Conservation (phyloP, 2,888 invertebrate genomes). For the Brachypterus glaber region DNA sequence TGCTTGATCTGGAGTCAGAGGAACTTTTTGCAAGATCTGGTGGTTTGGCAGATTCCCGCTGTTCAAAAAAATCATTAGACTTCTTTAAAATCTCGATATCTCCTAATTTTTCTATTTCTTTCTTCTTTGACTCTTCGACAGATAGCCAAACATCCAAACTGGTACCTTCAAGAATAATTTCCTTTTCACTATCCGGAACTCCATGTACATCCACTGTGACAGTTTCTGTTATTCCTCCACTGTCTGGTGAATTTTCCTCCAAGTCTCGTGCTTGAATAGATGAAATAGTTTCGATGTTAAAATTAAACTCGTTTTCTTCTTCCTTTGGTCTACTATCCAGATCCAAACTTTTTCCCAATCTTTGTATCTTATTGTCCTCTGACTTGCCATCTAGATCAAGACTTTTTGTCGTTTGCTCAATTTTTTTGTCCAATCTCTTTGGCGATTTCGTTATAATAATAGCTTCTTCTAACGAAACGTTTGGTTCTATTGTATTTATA, state of each 20-base stretch:
- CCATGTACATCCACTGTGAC: constrained; percentile 27
- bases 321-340: constrained; percentile 34
- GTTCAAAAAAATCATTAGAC: constrained; percentile 41
- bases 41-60: constrained; percentile 32
- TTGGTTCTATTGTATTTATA: constrained; percentile 50
- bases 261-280: constrained; percentile 23
- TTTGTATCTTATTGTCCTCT: constrained; percentile 31
- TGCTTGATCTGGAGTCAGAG: constrained; percentile 36
- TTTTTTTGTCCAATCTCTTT: constrained; percentile 53
- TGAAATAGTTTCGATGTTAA: constrained; percentile 31
- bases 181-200: constrained; percentile 22
- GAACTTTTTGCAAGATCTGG: constrained; percentile 38
- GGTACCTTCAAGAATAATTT: constrained; percentile 38
- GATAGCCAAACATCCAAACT: constrained; percentile 42
- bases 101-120: constrained; percentile 23
- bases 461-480: constrained; percentile 51
- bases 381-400: constrained; percentile 46
- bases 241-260: constrained; percentile 33
- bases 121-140: constrained; percentile 31
- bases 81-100: constrained; percentile 36
- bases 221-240: constrained; percentile 25
- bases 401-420: constrained; percentile 49
- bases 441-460: constrained; percentile 68
- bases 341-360: constrained; percentile 40
- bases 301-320: constrained; percentile 34